Base-by-base conservation (phyloP, 2,888 invertebrate species). In the Scaeva pyrastri region DNA sequence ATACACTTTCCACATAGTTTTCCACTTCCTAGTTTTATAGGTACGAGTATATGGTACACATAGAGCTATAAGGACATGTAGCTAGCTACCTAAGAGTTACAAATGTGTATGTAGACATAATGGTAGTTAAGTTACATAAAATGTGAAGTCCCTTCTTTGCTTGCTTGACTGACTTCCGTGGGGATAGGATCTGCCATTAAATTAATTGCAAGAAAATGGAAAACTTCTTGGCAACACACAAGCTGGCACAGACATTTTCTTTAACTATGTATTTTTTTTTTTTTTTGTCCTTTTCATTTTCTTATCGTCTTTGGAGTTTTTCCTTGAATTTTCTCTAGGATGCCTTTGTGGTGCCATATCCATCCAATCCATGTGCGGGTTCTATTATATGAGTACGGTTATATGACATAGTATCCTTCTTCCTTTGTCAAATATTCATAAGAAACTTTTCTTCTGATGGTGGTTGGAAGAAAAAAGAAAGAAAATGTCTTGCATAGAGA, bases 131-230 rank as follows among this genome's bases (percentile, higher is more conserved):
- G 45, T 72, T 45, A 56, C 56, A 45, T 58, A 43, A 56, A 66
- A 56, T 58, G 41, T 41, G 50, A 72, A 72, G 73, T 78, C 83
- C 68, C 74, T 71, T 48, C 75, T 71, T 31, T 66, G 85, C 72
- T 77, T 72, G 55, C 72, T 77, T 72, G 55, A 68, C 66, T 85
- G 73, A 74, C 70, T 86, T 82, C 78, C 82, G 73, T 82, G 82
- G 74, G 82, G 86, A 78, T 77, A 70, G 78, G 66, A 82, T 86
- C 82, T 78, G 82, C 86, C 86, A 86, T 86, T 86, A 86, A 82
- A 86, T 78, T 86, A 86, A 86, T 86, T 86, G 86, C 82, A 48
- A 86, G 82, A 82, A 85, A 85, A 85, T 85, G 85, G 85, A 85
- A 85, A 85, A 85, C 81, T 85, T 81, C 85, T 85, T 76, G 45